Evolutionary conservation across 2,888 invertebrate species (phyloP).

Genomic region (Philonicus albiceps): DNA sequence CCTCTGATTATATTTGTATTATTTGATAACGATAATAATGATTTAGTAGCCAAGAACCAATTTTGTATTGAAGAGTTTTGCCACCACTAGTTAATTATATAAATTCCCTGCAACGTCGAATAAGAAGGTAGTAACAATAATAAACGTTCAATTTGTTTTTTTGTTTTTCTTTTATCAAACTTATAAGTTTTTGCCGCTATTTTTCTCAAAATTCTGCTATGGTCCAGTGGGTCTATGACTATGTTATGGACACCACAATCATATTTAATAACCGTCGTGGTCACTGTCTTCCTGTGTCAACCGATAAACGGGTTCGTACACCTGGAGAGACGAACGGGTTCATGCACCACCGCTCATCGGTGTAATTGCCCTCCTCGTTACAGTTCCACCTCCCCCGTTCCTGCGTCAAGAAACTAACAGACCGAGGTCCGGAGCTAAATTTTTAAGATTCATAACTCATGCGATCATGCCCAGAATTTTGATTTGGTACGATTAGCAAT

Average conservation of each 20-base stretch:
- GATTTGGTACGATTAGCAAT: background rate
- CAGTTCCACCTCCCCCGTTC: background rate
- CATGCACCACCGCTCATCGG: conserved; percentile 18
- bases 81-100: no score
- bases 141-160: background rate
- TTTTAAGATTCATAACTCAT: background rate
- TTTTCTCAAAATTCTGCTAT: background rate
- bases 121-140: background rate
- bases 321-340: conserved; percentile 26
- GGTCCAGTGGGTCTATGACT: background rate
- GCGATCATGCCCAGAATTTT: background rate
- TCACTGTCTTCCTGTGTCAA: conserved; percentile 32
- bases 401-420: background rate
- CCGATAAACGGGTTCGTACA: background rate
- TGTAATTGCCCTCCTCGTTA: conserved; percentile 19
- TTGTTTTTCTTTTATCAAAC: background rate
- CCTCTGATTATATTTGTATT: no score
- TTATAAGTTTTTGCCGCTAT: background rate
- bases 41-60: no score
- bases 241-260: background rate
- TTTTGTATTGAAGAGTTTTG: no score
- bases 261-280: background rate
- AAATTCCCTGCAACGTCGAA: no score
- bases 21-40: no score
- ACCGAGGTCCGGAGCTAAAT: background rate